Evolutionary conservation across 2,888 invertebrate species (phyloP), one percentile per base, ranked within the genome.

Genomic region (Agriotes lineatus): DNA sequence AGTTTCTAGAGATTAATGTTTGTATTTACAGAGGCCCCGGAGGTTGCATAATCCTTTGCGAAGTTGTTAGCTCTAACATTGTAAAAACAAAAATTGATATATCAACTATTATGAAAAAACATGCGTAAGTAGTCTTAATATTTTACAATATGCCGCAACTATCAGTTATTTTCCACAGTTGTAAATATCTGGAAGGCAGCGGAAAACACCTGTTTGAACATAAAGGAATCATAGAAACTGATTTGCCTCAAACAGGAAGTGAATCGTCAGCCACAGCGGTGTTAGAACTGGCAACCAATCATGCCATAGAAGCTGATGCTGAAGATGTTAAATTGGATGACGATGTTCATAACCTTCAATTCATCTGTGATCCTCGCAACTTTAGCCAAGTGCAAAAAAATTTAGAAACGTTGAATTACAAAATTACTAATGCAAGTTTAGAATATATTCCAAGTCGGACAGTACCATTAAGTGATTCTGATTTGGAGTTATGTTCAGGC

Each of bases 291-390:
- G 89, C 88, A 1, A 87, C 88, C 0, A 90, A 89, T 20, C 87
- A 90, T 83, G 93, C 92, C 0, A 92, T 93, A 72, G 87, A 87
- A 74, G 85, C 86, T 16, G 91, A 90, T 0, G 91, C 91, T 0
- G 91, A 92, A 81, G 92, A 93, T 70, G 90, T 92, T 2, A 85
- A 86, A 76, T 78, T 88, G 60, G 66, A 85, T 0, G 83, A 87
- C 44, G 79, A 82, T 0, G 77, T 82, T 2, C 82, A 81, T 22
- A 80, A 71, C 25, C 82, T 87, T 14, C 78, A 90, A 87, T 92
- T 93, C 78, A 76, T 85, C 2, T 90, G 90, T 77, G 87, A 85
- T 19, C 85, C 88, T 12, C 71, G 79, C 0, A 80, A 84, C 52
- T 77, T 90, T 20, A 77, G 76, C 50, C 81, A 79, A 50, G 86